phyloP scores from a whole-genome alignment of 2,888 invertebrate species.

The Tetropium fuscum region DNA sequence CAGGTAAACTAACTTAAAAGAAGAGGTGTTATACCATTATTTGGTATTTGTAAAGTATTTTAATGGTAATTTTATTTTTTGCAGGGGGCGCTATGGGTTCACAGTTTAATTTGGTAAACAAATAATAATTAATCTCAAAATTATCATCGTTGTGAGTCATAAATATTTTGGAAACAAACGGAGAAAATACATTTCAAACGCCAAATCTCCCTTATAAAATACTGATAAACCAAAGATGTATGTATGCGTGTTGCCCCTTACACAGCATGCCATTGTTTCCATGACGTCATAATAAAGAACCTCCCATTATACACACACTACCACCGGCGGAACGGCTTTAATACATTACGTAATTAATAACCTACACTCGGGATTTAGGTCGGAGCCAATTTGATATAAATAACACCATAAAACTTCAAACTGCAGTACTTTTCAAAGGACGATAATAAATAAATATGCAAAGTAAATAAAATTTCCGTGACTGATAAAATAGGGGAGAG shows the following conservation, averaged over 20 bases:
- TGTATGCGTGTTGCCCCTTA: conserved; percentile 4
- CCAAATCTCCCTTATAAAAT: no score
- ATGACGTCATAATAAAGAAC: conserved; percentile 1
- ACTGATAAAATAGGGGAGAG: not conserved
- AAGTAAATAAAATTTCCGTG: conserved; percentile 17
- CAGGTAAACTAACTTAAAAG: no score
- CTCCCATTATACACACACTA: conserved; percentile 4
- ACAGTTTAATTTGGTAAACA: no score
- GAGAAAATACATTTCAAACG: no score
- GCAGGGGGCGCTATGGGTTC: no score
- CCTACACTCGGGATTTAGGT: not conserved
- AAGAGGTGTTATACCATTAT: no score
- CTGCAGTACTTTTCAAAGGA: not conserved
- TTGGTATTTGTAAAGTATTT: no score
- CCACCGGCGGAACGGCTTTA: not conserved
- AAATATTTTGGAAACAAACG: no score
- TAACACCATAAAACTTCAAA: conserved; percentile 3
- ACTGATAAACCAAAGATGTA: no score
- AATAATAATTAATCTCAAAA: no score
- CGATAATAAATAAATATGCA: conserved; percentile 3
- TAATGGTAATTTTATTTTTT: no score
- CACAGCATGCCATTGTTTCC: conserved; percentile 5
- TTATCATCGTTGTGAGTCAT: no score
- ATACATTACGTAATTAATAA: conserved; percentile 13
- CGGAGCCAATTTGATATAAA: not conserved